A percentile compares a stretch with the other conserved stretches of the same genome.
Evolutionary conservation across 2,888 invertebrate genomes (phyloP).

Genomic region (Eupithecia vulgata): DNA sequence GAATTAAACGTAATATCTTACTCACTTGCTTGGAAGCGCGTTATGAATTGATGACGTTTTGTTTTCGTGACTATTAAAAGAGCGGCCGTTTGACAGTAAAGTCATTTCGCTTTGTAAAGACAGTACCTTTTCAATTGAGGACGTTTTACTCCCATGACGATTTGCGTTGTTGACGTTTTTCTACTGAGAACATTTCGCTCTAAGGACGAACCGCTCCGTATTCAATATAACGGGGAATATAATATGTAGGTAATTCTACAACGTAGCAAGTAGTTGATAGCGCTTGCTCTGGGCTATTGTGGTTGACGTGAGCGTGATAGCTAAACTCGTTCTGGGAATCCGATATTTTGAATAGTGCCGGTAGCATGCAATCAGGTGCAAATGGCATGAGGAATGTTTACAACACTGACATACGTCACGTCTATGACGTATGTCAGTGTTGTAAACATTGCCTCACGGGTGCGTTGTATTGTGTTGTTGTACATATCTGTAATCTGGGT

Average conservation of each 20-base stretch:
- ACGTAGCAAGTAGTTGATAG: neutral
- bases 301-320: neutral
- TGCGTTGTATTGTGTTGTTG: neutral
- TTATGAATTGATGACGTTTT: no score
- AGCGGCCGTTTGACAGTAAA: no score
- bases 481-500: neutral
- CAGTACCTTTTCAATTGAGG: no score
- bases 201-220: no score
- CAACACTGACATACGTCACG: no score
- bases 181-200: no score
- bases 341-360: neutral
- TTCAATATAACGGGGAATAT: neutral
- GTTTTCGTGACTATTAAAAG: no score
- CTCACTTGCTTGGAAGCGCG: no score
- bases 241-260: neutral
- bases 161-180: no score
- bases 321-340: neutral
- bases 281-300: neutral
- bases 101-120: no score
- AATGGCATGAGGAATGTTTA: neutral
- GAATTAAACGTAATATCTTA: no score
- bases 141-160: no score
- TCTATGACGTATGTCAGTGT: neutral
- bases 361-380: neutral
- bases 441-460: neutral